Evolutionary conservation across 2,113 vertebrate genomes (phyloP).

Genomic region (Pithys albifrons): DNA sequence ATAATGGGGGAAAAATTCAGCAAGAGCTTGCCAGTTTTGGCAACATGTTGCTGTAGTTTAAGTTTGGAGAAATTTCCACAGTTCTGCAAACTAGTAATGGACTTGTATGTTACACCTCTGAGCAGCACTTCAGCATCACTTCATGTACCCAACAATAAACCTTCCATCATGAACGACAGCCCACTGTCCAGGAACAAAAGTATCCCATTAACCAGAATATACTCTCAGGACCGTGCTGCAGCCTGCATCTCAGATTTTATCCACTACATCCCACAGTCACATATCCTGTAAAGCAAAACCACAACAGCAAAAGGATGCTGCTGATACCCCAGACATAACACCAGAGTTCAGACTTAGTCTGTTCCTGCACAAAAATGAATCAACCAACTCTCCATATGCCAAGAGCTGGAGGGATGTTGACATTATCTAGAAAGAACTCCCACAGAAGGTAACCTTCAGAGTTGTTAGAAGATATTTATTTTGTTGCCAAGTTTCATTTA

Average conservation of each 20-base stretch:
- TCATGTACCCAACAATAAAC: not conserved
- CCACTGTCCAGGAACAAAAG: not conserved
- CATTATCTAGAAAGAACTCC: constrained; percentile 60
- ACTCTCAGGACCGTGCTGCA: not conserved
- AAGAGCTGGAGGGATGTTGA: constrained; percentile 45
- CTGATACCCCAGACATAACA: not conserved
- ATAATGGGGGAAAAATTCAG: not conserved
- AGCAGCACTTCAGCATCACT: not conserved
- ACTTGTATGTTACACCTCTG: not conserved
- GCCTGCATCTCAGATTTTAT: not conserved
- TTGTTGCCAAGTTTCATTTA: constrained; percentile 39
- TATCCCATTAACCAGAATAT: not conserved
- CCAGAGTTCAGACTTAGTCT: not conserved
- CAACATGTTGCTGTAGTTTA: not conserved
- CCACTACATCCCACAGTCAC: not conserved
- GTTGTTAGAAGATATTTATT: constrained; percentile 44
- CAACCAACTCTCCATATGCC: not conserved
- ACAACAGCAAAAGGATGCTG: not conserved
- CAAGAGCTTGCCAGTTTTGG: not conserved
- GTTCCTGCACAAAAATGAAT: not conserved
- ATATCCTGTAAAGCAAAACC: not conserved
- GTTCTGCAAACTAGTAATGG: not conserved
- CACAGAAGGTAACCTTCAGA: constrained; percentile 57
- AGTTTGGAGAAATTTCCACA: not conserved
- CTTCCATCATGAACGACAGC: not conserved